Base-by-base conservation (phyloP, 2,888 invertebrate species). In the Harpalus rufipes region DNA sequence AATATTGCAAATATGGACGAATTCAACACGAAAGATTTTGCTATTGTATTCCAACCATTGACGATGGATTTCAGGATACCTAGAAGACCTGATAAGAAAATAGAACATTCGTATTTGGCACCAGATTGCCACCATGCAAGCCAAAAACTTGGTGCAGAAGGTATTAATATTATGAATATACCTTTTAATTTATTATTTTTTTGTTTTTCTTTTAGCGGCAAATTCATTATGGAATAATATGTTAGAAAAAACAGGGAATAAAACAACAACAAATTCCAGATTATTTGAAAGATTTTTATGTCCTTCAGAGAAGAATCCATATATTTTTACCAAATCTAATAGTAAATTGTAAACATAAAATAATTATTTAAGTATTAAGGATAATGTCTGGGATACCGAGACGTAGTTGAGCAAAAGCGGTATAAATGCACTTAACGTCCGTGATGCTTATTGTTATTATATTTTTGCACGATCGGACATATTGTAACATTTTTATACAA, bases 71-170 rank as follows among this genome's bases (percentile, higher is more conserved):
- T 91, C 0, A 88, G 88, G 5, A 89, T 93, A 76, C 93, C 93
- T 0, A 88, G 85, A 16, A 88, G 85, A 0, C 86, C 89, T 0
- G 88, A 91, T 65, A 93, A 92, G 0, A 86, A 86, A 0, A 89
- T 91, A 0, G 94, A 94, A 89, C 90, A 91, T 58, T 89, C 91
- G 0, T 93, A 91, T 88, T 89, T 94, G 74, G 92, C 94, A 0
- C 89, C 90, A 56, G 95, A 95, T 88, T 94, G 94, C 88, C 94
- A 94, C 87, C 94, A 95, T 88, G 89, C 94, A 6, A 94, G 93
- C 86, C 94, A 94, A 88, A 93, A 92, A 87, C 91, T 92, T 14
- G 92, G 94, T 86, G 93, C 94, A 1, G 88, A 90, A 89, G 91
- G 94, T 94, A 89, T 39, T 58, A 18, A n/a, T 32, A 65, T 18